Evolutionary conservation across 92 coral and sea anemone genomes (phyloP), one percentile per base, ranked within the genome.

Genomic region (Porites evermanni): DNA sequence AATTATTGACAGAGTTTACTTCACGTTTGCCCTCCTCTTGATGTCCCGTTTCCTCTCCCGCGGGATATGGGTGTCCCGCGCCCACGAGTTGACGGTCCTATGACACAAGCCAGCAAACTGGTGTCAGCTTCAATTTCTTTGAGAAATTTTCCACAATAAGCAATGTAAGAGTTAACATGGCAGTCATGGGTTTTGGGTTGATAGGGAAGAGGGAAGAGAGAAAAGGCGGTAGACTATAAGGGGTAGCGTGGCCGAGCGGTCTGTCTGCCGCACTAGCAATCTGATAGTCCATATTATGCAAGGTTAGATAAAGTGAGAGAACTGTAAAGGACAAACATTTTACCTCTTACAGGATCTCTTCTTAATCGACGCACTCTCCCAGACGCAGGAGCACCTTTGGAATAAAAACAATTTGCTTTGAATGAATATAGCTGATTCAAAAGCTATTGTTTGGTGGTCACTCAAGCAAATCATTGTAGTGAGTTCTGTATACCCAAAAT

Each of bases 281-380:
- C 17, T 2, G 61, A 56, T 56, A 17, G 12, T 56, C 13, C 16
- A 56, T 0, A 56, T 7, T 29, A 5, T 72, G 21, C n/a, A 32
- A 53, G 65, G 56, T 24, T 4, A 11, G 7, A 75, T 13, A 29
- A 60, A 29, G 68, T 59, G 61, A 56, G 61, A 56, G 61, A 56
- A 56, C 61, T 56, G 61, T 56, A 14, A 56, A 56, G 12, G 61
- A 7, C 21, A 1, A 13, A 63, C 17, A 10, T 74, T 67, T 51
- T 4, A 83, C 87, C 87, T 73, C 80, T 47, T 2, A 83, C 80
- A 14, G 87, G 87, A 19, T 83, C 87, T 20, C 87, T 83, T 63
- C 87, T 83, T 3, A 83, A 80, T 24, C 87, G 64, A 47, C 87
- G 87, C 5, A 83, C 80, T 74, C 87, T 64, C 66, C 87, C 87